Evolutionary conservation across 2,888 invertebrate genomes (phyloP).

Genomic region (Drosophila falleni): DNA sequence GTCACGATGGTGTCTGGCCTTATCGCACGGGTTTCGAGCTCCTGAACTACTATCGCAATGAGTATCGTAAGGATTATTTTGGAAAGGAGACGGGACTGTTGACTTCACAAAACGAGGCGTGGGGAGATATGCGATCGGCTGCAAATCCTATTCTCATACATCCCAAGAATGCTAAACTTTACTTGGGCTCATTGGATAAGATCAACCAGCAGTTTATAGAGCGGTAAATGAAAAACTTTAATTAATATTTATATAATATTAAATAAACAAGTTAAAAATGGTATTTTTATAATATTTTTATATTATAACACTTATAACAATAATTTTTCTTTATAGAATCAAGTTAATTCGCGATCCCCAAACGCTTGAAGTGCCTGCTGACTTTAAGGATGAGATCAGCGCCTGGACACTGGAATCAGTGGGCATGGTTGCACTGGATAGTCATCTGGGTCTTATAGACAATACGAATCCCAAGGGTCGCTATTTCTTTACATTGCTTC

Average conservation of each 20-base stretch:
- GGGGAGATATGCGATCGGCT: constrained; percentile 88
- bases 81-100: constrained; percentile 57
- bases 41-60: constrained; percentile 83
- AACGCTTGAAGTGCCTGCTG: constrained; percentile 83
- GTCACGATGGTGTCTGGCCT: constrained; percentile 86
- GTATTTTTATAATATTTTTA: no score
- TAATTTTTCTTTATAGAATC: constrained; percentile 70
- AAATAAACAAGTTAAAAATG: no score
- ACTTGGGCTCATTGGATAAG: constrained; percentile 85
- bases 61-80: constrained; percentile 45
- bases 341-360: constrained; percentile 72
- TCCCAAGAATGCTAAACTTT: constrained; percentile 87
- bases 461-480: constrained; percentile 56
- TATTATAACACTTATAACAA: background rate
- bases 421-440: constrained; percentile 84
- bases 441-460: constrained; percentile 64
- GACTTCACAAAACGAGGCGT: constrained; percentile 84
- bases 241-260: no score
- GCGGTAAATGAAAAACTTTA: constrained; percentile 34
- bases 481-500: constrained; percentile 36
- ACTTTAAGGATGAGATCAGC: constrained; percentile 86
- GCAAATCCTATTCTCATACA: constrained; percentile 89
- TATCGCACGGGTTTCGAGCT: constrained; percentile 82
- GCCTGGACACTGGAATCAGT: constrained; percentile 87
- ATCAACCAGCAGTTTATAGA: constrained; percentile 83